A percentile compares a stretch with the other conserved stretches of the same genome.
These are phyloP conservation scores for Cyrtonyx montezumae DNA, from an alignment of 2,113 vertebrate species.

Conservation along the genomic window DNA sequence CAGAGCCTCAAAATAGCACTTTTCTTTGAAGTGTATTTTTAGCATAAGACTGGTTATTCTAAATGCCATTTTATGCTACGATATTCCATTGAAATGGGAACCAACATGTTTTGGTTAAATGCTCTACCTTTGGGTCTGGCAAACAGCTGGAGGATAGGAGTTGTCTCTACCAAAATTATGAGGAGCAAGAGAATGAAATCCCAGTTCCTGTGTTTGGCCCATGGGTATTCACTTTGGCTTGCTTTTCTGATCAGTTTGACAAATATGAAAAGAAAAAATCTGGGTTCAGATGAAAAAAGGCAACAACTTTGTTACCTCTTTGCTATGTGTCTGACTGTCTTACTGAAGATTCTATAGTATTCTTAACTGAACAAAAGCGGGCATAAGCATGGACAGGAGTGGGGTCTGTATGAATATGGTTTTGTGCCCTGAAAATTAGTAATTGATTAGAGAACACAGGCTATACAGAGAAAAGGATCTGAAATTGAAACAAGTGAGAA, in stretches of 20 bases:
- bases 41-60: neutral
- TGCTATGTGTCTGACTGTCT: neutral
- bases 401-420: neutral
- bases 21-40: neutral
- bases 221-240: neutral
- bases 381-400: neutral
- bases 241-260: neutral
- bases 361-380: neutral
- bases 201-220: neutral
- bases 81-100: neutral
- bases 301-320: neutral
- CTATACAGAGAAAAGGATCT: neutral
- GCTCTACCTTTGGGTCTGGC: neutral
- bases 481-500: neutral
- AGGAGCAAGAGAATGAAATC: neutral
- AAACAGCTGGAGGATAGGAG: neutral
- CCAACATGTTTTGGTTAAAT: rapidly evolving
- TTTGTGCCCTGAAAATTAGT: neutral
- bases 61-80: too few species aligned
- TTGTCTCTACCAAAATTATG: neutral
- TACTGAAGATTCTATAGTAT: neutral
- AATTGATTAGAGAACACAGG: neutral
- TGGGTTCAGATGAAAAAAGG: neutral
- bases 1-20: neutral
- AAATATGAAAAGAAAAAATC: neutral